phyloP scores from a whole-genome alignment of 2,888 invertebrate species.

The Sceliomorpha sp. region DNA sequence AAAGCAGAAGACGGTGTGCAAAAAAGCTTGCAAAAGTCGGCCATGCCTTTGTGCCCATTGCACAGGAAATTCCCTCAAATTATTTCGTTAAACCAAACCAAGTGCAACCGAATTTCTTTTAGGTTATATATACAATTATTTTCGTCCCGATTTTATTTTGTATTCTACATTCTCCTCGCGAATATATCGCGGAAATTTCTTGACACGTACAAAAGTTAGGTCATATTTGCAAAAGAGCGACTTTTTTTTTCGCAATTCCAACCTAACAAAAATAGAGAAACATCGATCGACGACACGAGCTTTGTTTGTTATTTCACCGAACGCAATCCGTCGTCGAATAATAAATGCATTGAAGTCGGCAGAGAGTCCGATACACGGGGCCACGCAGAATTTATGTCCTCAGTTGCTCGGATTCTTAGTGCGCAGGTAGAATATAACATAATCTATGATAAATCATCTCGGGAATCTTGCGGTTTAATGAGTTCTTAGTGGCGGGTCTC shows the following conservation, averaged over 20 bases:
- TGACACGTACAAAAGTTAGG: too few relatives aligned
- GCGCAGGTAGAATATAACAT: slow-evolving; percentile 65
- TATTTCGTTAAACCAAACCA: too few relatives aligned
- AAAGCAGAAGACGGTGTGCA: background rate
- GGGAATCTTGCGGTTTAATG: slow-evolving; percentile 59
- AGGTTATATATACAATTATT: too few relatives aligned
- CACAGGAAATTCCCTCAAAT: too few relatives aligned
- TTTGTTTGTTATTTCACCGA: slow-evolving; percentile 11
- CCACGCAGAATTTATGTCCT: slow-evolving; percentile 62
- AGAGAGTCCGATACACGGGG: slow-evolving; percentile 19
- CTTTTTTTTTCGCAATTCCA: too few relatives aligned
- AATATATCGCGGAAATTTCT: too few relatives aligned
- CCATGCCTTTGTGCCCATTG: too few relatives aligned
- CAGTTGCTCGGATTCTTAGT: slow-evolving; percentile 60
- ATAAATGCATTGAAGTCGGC: slow-evolving; percentile 32
- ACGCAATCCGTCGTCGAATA: slow-evolving; percentile 22
- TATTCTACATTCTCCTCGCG: too few relatives aligned
- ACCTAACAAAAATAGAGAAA: background rate
- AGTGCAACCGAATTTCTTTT: too few relatives aligned
- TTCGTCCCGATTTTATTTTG: too few relatives aligned
- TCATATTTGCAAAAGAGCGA: too few relatives aligned
- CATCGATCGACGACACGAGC: too few relatives aligned
- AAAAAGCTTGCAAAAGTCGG: background rate
- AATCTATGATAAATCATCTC: slow-evolving; percentile 78
- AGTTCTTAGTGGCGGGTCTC: slow-evolving; percentile 52